These are phyloP conservation scores for sheep (Ovis aries) DNA, from an alignment of 2,113 vertebrate species.

Conservation along the genomic window DNA sequence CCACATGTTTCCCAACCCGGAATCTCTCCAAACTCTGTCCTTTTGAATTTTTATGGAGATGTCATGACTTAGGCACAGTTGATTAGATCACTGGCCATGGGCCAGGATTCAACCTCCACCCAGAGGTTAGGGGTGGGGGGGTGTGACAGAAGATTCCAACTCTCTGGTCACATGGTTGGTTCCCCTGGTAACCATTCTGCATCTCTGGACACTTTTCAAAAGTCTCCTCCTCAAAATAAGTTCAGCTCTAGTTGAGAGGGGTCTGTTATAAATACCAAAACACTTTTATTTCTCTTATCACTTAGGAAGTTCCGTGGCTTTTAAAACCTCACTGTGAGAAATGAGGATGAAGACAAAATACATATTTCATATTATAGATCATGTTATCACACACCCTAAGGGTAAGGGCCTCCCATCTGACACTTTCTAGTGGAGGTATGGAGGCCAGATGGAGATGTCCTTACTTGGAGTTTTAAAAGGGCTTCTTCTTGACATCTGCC, in stretches of 20 bases:
- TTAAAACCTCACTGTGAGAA: not conserved
- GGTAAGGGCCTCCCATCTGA: not conserved
- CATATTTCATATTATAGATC: not conserved
- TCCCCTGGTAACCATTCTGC: not conserved
- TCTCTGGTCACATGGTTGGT: not conserved
- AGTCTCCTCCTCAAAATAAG: not conserved
- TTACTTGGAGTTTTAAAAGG: not conserved
- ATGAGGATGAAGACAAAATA: not conserved
- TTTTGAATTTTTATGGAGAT: not conserved
- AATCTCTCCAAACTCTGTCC: not conserved
- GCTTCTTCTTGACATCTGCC: not conserved
- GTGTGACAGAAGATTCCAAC: not conserved
- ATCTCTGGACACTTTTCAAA: not conserved
- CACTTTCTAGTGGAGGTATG: not conserved
- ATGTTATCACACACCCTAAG: not conserved
- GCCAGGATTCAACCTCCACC: not conserved
- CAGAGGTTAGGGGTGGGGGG: not conserved
- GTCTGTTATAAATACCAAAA: not conserved
- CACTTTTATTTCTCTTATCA: not conserved
- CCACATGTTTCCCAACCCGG: not conserved
- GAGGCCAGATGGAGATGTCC: not conserved
- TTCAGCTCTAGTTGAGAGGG: not conserved
- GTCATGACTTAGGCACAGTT: not conserved
- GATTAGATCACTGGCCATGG: not conserved
- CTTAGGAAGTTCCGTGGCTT: not conserved